Evolutionary conservation across 1,140 invertebrate genomes (phyloP).

Genomic region (Physella acuta): DNA sequence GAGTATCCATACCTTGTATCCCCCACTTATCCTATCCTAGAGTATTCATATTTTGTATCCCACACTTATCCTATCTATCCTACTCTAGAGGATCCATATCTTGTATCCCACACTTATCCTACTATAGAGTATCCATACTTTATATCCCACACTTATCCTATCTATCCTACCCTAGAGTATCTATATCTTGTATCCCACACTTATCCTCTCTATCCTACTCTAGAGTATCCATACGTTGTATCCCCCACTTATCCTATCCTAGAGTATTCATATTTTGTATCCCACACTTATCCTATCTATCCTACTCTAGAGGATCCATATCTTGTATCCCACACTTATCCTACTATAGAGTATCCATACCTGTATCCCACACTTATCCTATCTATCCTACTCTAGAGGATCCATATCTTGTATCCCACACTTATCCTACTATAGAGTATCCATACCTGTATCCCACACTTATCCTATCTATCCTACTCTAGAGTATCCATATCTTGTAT

Average conservation of each 20-base stretch:
- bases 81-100: background rate
- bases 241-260: background rate
- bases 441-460: background rate
- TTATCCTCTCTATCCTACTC: background rate
- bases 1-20: background rate
- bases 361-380: background rate
- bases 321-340: background rate
- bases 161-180: background rate
- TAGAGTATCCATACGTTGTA: background rate
- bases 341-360: background rate
- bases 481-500: background rate
- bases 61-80: background rate
- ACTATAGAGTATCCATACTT: background rate
- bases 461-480: background rate
- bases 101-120: background rate
- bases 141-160: too few species aligned
- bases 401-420: background rate
- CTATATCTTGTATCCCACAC: too few species aligned
- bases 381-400: background rate
- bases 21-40: background rate
- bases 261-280: background rate
- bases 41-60: background rate
- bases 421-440: background rate
- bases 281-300: background rate
- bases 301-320: background rate